Percentiles rank a stretch among this genome's conserved stretches.
Evolutionary conservation across 1,140 invertebrate genomes (phyloP).

Genomic region (Homarus americanus): DNA sequence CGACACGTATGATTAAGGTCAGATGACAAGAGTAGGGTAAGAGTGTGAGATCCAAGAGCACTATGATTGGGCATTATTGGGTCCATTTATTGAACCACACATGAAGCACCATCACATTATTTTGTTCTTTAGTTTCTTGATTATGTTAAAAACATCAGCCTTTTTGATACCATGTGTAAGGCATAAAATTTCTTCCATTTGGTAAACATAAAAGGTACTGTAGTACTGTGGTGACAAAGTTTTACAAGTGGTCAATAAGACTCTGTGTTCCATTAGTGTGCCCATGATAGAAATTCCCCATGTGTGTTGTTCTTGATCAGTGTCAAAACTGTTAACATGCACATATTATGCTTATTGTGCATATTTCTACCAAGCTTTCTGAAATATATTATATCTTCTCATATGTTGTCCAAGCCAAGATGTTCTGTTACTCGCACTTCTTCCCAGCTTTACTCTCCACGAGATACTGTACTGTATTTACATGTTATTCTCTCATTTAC

Average conservation of each 20-base stretch:
- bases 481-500: slow-evolving; percentile 2
- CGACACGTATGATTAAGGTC: slow-evolving; percentile 51
- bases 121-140: not conserved
- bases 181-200: slow-evolving; percentile 3
- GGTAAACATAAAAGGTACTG: not conserved
- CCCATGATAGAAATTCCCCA: slow-evolving; percentile 10
- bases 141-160: not conserved
- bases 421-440: slow-evolving; percentile 7
- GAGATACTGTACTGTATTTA: not conserved
- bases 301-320: not conserved
- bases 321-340: not conserved
- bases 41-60: slow-evolving; percentile 29
- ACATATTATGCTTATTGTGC: slow-evolving; percentile 8
- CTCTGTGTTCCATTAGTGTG: slow-evolving; percentile 5
- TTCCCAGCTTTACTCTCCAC: not conserved
- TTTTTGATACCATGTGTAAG: not conserved
- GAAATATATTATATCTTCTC: slow-evolving; percentile 18
- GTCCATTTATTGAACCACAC: not conserved
- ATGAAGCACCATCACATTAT: not conserved
- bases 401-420: slow-evolving; percentile 36
- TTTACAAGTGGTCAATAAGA: slow-evolving; percentile 25
- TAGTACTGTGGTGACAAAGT: too few relatives aligned
- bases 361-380: slow-evolving; percentile 31
- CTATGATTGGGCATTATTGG: slow-evolving; percentile 51
- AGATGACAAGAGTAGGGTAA: slow-evolving; percentile 57